A percentile compares a stretch with the other conserved stretches of the same genome.
These are phyloP conservation scores for Brienomyrus brachyistius DNA, from an alignment of 2,113 vertebrate species.

Conservation along the genomic window DNA sequence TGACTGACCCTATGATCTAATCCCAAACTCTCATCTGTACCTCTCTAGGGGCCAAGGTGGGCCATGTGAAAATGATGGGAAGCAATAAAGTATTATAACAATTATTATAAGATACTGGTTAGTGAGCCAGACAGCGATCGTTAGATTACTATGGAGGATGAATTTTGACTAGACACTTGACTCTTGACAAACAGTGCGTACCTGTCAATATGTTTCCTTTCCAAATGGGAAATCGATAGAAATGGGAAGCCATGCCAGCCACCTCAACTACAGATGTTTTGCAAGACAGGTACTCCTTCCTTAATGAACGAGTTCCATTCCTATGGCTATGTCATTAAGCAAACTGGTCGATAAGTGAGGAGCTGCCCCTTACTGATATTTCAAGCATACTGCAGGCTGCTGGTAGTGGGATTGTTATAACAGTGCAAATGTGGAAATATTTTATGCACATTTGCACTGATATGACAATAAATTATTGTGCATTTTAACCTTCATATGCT, in stretches of 20 bases:
- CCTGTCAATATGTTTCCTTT: not conserved
- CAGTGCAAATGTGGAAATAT: no score
- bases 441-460: no score
- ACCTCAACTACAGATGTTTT: not conserved
- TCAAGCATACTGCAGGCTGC: no score
- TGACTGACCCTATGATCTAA: not conserved
- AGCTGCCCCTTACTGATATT: no score
- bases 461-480: no score
- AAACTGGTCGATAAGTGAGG: no score
- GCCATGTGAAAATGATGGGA: not conserved
- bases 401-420: no score
- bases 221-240: not conserved
- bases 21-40: not conserved
- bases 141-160: not conserved
- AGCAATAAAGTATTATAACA: not conserved
- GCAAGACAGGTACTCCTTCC: not conserved
- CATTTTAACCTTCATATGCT: no score
- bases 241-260: not conserved
- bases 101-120: not conserved
- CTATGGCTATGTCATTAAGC: no score
- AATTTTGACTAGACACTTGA: not conserved
- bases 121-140: not conserved
- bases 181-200: not conserved
- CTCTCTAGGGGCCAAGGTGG: not conserved
- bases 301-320: no score